These are phyloP conservation scores for Tinea pellionella DNA, from an alignment of 2,888 invertebrate species.

Conservation along the genomic window DNA sequence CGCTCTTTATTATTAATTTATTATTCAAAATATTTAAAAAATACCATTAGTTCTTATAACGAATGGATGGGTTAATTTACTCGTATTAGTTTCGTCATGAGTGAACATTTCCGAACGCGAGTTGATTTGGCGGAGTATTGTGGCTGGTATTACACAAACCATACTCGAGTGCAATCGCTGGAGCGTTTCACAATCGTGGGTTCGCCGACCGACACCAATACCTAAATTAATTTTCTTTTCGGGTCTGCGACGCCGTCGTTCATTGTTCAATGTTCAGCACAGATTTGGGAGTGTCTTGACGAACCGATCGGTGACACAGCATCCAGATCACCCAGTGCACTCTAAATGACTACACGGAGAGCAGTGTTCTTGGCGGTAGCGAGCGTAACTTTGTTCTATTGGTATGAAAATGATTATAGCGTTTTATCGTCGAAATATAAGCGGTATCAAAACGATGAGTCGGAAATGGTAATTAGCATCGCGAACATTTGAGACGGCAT, in stretches of 20 bases:
- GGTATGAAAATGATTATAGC: conserved; percentile 10
- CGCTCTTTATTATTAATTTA: not conserved
- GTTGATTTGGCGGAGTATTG: conserved; percentile 53
- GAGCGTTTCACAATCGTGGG: conserved; percentile 61
- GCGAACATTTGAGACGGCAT: conserved; percentile 11
- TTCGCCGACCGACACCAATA: conserved; percentile 65
- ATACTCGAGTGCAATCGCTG: conserved; percentile 55
- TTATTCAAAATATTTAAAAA: not conserved
- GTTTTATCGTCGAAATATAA: conserved; percentile 2
- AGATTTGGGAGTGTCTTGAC: conserved; percentile 36
- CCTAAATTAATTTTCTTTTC: conserved; percentile 69
- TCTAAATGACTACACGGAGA: not conserved
- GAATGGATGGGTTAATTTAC: not conserved
- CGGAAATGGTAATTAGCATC: conserved; percentile 13
- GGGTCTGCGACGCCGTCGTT: conserved; percentile 43
- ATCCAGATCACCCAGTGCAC: not conserved
- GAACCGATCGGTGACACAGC: conserved; percentile 5
- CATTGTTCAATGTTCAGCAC: conserved; percentile 52
- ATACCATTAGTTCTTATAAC: not conserved
- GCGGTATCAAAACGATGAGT: conserved; percentile 14
- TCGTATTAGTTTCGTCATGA: conserved; percentile 38
- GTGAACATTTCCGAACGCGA: conserved; percentile 55
- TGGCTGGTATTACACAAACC: conserved; percentile 62
- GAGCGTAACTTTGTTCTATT: not conserved
- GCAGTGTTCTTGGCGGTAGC: not conserved